Evolutionary conservation across 2,113 vertebrate species (phyloP), one percentile per base, ranked within the genome.

Genomic region (Silurus asotus): DNA sequence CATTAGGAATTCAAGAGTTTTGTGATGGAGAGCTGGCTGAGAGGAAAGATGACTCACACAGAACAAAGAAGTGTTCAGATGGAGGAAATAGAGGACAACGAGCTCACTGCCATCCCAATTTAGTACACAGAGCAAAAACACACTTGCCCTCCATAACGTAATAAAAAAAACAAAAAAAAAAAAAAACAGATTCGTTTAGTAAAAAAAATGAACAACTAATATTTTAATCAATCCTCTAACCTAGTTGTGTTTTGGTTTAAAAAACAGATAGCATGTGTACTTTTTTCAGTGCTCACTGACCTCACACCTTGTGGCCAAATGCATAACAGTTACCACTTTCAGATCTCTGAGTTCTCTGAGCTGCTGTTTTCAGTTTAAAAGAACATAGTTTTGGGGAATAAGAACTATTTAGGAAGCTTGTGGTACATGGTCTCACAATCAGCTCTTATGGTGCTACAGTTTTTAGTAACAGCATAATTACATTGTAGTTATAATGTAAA

Each of bases 31-130:
- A 37, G 15, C 53, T 37, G 25, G 25, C 14, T 61, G 19, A 48
- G 56, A 23, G 56, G 56, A 61, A 83, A 81, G 56, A 59, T 86
- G 72, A 79, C 76, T 75, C 55, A 83, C 65, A 53, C 62, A 69
- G 61, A 45, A 28, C n/a, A 67, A 72, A 88, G 81, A 85, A 78
- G 58, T 59, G 37, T 85, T 81, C 61, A 28, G 67, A 77, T 64
- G 81, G 53, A 69, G 79, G 78, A 88, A 78, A 67, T 48, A 25
- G 61, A 72, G 61, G 23, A 84, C 53, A 62, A 84, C 67, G 56
- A 85, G 85, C 79, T 51, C n/a, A 20, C 28, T 14, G 0, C 75
- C 84, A 85, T 82, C 45, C 79, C 49, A 65, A 76, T 85, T 84
- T 61, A 81, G 85, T 78, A 53, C 61, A 56, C 70, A 3, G 11